Evolutionary conservation across 2,113 vertebrate genomes (phyloP).

Genomic region (Peromyscus californicus): DNA sequence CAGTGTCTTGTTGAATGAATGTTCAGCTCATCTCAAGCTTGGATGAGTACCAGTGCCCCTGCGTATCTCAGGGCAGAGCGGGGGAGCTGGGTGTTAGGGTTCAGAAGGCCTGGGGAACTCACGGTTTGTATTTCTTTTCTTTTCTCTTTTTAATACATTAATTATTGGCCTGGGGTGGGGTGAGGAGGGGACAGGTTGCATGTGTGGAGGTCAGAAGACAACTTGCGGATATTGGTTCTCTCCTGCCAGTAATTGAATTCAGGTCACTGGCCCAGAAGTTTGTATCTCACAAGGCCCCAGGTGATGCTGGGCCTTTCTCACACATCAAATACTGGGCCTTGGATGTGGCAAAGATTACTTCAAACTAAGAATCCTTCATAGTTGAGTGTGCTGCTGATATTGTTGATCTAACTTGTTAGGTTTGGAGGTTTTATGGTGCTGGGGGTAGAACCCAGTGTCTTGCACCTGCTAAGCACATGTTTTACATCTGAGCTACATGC

Average conservation of each 20-base stretch:
- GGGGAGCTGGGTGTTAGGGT: neutral
- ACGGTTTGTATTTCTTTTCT: neutral
- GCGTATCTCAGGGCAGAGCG: neutral
- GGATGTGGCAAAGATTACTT: neutral
- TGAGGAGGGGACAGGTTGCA: no score
- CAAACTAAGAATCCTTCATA: neutral
- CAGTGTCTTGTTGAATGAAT: neutral
- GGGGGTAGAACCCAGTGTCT: neutral
- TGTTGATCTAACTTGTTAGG: neutral
- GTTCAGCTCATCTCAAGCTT: neutral
- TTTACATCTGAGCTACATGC: accelerated
- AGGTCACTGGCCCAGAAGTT: neutral
- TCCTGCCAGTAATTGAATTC: neutral
- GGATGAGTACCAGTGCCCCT: neutral
- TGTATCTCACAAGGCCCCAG: neutral
- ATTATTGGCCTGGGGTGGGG: neutral
- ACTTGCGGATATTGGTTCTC: neutral
- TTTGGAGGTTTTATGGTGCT: neutral
- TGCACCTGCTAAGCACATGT: neutral
- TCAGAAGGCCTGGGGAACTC: no score
- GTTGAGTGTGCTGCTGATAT: neutral
- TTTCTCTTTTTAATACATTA: neutral
- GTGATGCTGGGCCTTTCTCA: neutral
- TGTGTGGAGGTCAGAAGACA: neutral
- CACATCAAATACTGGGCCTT: neutral